These are phyloP conservation scores for Galemys pyrenaicus DNA, from an alignment of 2,113 vertebrate genomes.

Conservation along the genomic window DNA sequence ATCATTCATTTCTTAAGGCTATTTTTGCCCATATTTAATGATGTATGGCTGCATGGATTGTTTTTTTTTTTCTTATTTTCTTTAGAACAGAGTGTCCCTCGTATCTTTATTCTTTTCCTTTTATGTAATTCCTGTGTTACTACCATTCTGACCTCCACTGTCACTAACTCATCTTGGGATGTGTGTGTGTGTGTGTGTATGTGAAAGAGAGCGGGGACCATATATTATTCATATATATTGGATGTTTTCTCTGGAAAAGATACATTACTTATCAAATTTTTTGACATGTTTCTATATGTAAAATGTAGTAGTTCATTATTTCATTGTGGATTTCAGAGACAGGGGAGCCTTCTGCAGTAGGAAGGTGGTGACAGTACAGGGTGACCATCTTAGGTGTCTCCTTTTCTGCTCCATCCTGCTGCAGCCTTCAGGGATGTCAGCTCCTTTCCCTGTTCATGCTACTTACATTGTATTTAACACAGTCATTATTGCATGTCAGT, in stretches of 20 bases:
- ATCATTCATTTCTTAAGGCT: constrained; percentile 8
- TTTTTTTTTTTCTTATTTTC: constrained; percentile 27
- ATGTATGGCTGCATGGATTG: neutral
- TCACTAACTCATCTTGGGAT: neutral
- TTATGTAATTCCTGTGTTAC: neutral
- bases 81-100: neutral
- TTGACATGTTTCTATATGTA: neutral
- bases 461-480: neutral
- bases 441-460: neutral
- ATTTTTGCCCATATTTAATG: neutral
- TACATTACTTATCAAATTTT: neutral
- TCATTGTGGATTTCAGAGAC: neutral
- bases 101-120: neutral
- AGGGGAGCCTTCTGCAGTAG: neutral
- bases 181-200: neutral
- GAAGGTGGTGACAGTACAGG: neutral
- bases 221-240: neutral
- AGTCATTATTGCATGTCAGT: neutral
- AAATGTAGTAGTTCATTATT: neutral
- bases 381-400: rapidly evolving
- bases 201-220: no score
- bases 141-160: neutral
- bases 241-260: constrained; percentile 24
- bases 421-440: neutral
- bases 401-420: neutral